Evolutionary conservation across 1,140 invertebrate genomes (phyloP).

Genomic region (Lordiphosa mommai): DNA sequence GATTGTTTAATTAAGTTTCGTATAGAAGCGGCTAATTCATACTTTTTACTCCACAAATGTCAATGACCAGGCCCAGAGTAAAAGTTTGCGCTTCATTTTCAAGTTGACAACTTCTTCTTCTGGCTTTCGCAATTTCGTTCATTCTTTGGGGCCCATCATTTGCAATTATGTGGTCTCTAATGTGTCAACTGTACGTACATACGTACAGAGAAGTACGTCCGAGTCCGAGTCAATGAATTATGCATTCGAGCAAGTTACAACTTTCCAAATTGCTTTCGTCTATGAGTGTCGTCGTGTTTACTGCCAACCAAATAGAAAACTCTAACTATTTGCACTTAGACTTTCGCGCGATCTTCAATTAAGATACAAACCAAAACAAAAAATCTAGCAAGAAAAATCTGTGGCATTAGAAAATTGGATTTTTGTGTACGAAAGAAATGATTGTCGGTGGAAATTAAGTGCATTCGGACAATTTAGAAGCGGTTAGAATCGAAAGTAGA

Average conservation of each 20-base stretch:
- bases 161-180: constrained; percentile 56
- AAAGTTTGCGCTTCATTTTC: constrained; percentile 71
- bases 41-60: constrained; percentile 33
- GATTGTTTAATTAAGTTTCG: constrained; percentile 76
- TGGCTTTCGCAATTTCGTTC: constrained; percentile 25
- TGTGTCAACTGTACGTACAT: constrained; percentile 55
- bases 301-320: constrained; percentile 54
- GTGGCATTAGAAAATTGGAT: constrained; percentile 3
- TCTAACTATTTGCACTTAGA: constrained; percentile 53
- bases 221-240: constrained; percentile 57
- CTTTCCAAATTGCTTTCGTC: constrained; percentile 69
- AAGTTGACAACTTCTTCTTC: constrained; percentile 59
- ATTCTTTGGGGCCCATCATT: constrained; percentile 51
- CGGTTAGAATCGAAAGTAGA: too few relatives aligned
- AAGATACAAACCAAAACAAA: constrained; percentile 31
- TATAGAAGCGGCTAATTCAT: constrained; percentile 46
- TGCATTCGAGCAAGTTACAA: constrained; percentile 66
- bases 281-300: constrained; percentile 20
- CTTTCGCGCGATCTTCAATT: constrained; percentile 54
- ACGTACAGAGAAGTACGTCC: constrained; percentile 4
- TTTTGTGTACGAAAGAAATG: constrained; percentile 2
- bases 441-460: too few relatives aligned
- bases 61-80: constrained; percentile 54
- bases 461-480: too few relatives aligned
- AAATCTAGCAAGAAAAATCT: constrained; percentile 2